A percentile compares a stretch with the other conserved stretches of the same genome.
Conservation (phyloP, 23 tunicate genomes). For the Corella eumyota region DNA sequence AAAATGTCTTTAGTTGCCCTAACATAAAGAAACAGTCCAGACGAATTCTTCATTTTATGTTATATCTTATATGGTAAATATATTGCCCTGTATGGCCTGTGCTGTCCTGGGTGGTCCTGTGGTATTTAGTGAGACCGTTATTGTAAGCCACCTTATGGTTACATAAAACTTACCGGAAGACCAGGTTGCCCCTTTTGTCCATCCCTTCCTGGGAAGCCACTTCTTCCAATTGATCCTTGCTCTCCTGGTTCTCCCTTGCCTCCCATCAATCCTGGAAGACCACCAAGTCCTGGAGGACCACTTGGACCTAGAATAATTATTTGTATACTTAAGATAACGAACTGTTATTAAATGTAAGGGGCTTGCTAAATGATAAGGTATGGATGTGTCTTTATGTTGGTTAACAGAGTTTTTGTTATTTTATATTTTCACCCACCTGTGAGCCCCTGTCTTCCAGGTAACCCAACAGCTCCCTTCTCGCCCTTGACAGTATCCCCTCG, state of each 20-base stretch:
- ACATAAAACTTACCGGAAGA: constrained; percentile 15
- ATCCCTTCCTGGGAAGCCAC: constrained; percentile 23
- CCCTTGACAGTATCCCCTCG: constrained; percentile 45
- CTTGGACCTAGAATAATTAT: constrained; percentile 27
- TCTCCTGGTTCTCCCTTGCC: constrained; percentile 61
- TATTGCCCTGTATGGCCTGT: too few species aligned
- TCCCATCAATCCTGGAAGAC: constrained; percentile 32
- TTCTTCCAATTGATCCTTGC: constrained; percentile 25
- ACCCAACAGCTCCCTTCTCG: constrained; percentile 34
- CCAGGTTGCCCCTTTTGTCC: constrained; percentile 38
- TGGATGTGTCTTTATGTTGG: too few species aligned
- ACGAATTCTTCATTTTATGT: too few species aligned
- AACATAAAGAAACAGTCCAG: too few species aligned
- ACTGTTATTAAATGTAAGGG: too few species aligned
- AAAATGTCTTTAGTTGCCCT: too few species aligned
- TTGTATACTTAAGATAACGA: not conserved
- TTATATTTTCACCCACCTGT: constrained; percentile 13
- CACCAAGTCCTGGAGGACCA: constrained; percentile 50
- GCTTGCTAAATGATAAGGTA: too few species aligned
- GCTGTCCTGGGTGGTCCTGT: too few species aligned
- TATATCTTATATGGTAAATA: too few species aligned
- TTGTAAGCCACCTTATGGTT: too few species aligned
- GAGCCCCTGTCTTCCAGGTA: constrained; percentile 32
- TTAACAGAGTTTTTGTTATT: too few species aligned
- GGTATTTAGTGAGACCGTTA: too few species aligned